A percentile compares a stretch with the other conserved stretches of the same genome.
phyloP scores from a whole-genome alignment of 2,888 invertebrate genomes.

The Troilus luridus region DNA sequence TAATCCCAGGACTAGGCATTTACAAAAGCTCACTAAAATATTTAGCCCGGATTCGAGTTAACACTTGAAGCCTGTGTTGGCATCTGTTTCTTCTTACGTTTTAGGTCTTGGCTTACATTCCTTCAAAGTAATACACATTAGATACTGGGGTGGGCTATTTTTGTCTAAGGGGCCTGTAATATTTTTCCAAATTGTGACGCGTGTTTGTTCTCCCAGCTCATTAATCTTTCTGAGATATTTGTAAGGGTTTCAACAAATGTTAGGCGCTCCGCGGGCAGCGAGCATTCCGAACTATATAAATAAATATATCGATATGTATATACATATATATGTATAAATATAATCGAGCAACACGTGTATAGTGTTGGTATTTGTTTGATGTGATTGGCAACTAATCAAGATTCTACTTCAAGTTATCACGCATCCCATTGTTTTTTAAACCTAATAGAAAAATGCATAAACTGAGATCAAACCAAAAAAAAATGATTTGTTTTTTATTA shows the following conservation, averaged over 20 bases:
- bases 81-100: conserved; percentile 53
- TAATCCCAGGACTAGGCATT: background rate
- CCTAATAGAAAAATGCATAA: too few species aligned
- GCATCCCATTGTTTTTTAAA: background rate
- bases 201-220: conserved; percentile 55
- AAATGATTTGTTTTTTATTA: too few species aligned
- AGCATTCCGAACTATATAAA: conserved; percentile 37
- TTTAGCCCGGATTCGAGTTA: conserved; percentile 39
- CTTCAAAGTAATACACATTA: conserved; percentile 54
- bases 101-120: conserved; percentile 38
- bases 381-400: background rate
- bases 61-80: conserved; percentile 32
- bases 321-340: background rate
- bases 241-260: conserved; percentile 56
- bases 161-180: conserved; percentile 45
- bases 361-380: background rate
- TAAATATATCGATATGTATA: conserved; percentile 6
- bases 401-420: background rate
- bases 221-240: conserved; percentile 55
- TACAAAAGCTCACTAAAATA: conserved; percentile 32
- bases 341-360: background rate
- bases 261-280: background rate
- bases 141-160: conserved; percentile 50
- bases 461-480: too few species aligned
- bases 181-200: conserved; percentile 56